phyloP scores from a whole-genome alignment of 1,140 invertebrate genomes.

The Druon quercuslanigerum region DNA sequence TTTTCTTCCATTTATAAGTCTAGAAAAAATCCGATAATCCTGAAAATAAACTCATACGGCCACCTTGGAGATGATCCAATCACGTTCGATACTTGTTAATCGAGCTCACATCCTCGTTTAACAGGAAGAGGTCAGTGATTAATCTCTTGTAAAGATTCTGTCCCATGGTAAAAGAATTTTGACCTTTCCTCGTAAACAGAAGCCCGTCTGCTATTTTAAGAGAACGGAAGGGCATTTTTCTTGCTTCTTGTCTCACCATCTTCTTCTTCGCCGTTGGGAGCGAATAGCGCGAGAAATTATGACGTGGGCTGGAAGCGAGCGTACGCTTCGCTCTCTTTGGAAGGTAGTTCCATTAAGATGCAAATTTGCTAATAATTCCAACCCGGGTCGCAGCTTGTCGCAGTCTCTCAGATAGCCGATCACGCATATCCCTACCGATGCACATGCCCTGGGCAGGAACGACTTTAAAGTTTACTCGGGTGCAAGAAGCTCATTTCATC shows the following conservation, averaged over 20 bases:
- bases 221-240: constrained; percentile 11
- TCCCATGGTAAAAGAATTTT: not conserved
- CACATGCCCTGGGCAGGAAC: constrained; percentile 41
- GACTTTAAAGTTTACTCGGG: not conserved
- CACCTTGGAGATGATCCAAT: no score
- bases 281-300: constrained; percentile 66
- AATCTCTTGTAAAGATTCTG: no score
- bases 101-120: no score
- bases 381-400: constrained; percentile 64
- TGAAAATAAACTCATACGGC: no score
- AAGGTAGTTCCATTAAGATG: constrained; percentile 74
- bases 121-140: no score
- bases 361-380: constrained; percentile 74
- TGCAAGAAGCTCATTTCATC: not conserved
- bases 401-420: constrained; percentile 53
- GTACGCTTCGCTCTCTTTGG: constrained; percentile 43
- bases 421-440: constrained; percentile 44
- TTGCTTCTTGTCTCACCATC: constrained; percentile 34
- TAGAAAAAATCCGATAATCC: no score
- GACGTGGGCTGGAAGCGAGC: constrained; percentile 60
- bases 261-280: constrained; percentile 58
- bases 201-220: not conserved
- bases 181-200: not conserved
- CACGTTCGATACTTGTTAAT: no score
- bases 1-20: no score